A percentile compares a stretch with the other conserved stretches of the same genome.
These are phyloP conservation scores for Sebastes baramenuke DNA, from an alignment of 2,797 vertebrate species.

Conservation along the genomic window DNA sequence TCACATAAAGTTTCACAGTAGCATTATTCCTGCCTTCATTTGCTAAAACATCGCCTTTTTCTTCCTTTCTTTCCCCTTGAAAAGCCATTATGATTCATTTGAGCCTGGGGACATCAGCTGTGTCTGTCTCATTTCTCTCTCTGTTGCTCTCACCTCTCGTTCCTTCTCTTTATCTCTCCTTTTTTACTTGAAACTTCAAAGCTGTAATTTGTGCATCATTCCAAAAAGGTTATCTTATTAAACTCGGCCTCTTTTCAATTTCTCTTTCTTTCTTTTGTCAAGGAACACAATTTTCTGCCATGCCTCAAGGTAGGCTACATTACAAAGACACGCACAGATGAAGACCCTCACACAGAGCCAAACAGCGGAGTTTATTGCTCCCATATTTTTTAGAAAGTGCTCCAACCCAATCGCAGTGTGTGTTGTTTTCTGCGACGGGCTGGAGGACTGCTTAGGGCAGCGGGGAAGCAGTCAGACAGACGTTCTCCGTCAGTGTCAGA, in stretches of 20 bases:
- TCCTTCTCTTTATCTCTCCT: slow-evolving; percentile 3
- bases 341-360: slow-evolving; percentile 3
- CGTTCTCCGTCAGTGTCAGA: slow-evolving; percentile 56
- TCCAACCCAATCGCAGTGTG: slow-evolving; percentile 24
- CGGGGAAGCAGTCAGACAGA: slow-evolving; percentile 50
- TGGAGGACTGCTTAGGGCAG: slow-evolving; percentile 49
- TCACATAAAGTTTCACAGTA: slow-evolving; percentile 14
- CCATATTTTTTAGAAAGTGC: slow-evolving; percentile 27
- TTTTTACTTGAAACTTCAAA: slow-evolving; percentile 22
- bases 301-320: slow-evolving; percentile 19
- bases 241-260: slow-evolving; percentile 5
- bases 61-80: slow-evolving; percentile 11
- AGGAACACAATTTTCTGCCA: slow-evolving; percentile 8
- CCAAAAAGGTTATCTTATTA: slow-evolving; percentile 6
- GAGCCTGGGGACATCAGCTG: slow-evolving; percentile 50
- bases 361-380: slow-evolving; percentile 24
- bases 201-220: slow-evolving; percentile 30
- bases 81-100: slow-evolving; percentile 57
- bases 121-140: slow-evolving; percentile 43
- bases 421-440: slow-evolving; percentile 22
- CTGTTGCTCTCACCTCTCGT: slow-evolving; percentile 18
- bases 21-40: slow-evolving; percentile 37
- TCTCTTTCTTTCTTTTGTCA: slow-evolving; percentile 10
- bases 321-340: not conserved
- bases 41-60: slow-evolving; percentile 30